These are phyloP conservation scores for Aleiodes alternator DNA, from an alignment of 2,888 invertebrate genomes.

Conservation along the genomic window DNA sequence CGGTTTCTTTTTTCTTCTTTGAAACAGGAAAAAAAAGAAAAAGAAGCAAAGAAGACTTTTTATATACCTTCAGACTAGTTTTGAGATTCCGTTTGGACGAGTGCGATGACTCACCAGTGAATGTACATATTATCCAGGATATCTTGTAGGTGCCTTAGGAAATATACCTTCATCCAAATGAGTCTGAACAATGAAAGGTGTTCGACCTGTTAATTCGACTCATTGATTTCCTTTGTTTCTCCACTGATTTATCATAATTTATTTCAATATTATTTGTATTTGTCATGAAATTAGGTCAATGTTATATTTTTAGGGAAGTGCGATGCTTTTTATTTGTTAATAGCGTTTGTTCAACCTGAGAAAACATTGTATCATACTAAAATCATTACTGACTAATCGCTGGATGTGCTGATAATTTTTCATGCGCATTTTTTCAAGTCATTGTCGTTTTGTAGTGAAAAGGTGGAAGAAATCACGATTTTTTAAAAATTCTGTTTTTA, in stretches of 20 bases:
- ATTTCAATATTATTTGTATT: not conserved
- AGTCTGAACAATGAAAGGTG: conserved; percentile 6
- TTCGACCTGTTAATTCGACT: not conserved
- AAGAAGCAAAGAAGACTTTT: not conserved
- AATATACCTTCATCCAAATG: conserved; percentile 9
- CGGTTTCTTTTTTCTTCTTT: conserved; percentile 14
- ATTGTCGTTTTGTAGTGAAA: too few species aligned
- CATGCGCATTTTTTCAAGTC: too few species aligned
- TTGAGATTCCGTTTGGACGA: conserved; percentile 26
- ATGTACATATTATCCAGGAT: conserved; percentile 6
- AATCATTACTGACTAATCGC: too few species aligned
- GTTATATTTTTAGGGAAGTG: too few species aligned
- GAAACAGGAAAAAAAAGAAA: not conserved
- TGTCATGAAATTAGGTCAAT: too few species aligned
- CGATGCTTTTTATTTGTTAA: too few species aligned
- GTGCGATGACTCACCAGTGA: conserved; percentile 27
- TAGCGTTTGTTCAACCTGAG: too few species aligned
- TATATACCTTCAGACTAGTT: conserved; percentile 24
- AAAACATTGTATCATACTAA: too few species aligned
- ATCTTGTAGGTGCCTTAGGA: conserved; percentile 1
- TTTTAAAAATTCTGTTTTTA: too few species aligned
- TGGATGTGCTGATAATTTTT: too few species aligned
- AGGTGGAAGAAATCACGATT: too few species aligned
- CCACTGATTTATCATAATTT: not conserved
- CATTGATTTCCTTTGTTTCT: conserved; percentile 8